These are phyloP conservation scores for Nephrotoma flavescens DNA, from an alignment of 2,888 invertebrate genomes.

Conservation along the genomic window DNA sequence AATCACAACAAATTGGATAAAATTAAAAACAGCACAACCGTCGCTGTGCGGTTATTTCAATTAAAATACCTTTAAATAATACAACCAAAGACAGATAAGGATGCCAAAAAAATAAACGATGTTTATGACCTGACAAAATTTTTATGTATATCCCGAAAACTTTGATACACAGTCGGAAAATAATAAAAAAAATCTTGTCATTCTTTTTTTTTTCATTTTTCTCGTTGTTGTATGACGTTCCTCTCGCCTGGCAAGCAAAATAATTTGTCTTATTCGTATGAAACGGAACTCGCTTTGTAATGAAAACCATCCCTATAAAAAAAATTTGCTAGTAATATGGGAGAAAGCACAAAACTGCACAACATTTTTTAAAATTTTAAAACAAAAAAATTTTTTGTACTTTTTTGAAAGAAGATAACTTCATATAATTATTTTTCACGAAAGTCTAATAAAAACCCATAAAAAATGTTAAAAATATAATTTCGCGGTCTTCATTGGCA, in stretches of 20 bases:
- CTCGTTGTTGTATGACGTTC: background rate
- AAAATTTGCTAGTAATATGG: background rate
- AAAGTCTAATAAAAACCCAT: background rate
- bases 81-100: background rate
- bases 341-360: background rate
- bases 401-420: background rate
- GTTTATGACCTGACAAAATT: background rate
- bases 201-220: background rate
- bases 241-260: background rate
- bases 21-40: background rate
- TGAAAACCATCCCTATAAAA: background rate
- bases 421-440: background rate
- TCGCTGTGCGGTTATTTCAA: background rate
- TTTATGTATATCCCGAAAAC: background rate
- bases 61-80: background rate
- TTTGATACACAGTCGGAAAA: background rate
- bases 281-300: background rate
- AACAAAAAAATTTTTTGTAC: background rate
- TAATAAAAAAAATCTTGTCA: background rate
- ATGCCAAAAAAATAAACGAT: background rate
- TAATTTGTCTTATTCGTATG: background rate
- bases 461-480: background rate
- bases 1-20: background rate
- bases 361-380: background rate
- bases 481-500: background rate